A percentile compares a stretch with the other conserved stretches of the same genome.
These are phyloP conservation scores for Lepidochrysops patricia DNA, from an alignment of 2,888 invertebrate genomes.

Conservation along the genomic window DNA sequence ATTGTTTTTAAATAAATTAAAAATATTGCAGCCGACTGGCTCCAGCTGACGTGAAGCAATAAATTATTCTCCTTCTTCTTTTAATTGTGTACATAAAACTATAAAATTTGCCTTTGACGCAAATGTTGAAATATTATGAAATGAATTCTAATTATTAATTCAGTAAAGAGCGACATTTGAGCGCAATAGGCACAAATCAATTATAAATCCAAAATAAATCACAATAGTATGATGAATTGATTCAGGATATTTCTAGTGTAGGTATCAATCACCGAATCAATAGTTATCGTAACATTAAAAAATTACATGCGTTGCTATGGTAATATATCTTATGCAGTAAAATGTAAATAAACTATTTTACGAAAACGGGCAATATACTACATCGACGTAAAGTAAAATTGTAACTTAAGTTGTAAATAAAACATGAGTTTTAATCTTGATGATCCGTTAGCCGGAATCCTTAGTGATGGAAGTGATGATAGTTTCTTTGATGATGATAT, in stretches of 20 bases:
- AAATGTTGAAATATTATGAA: too few relatives aligned
- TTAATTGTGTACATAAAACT: not conserved
- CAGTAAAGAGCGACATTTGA: too few relatives aligned
- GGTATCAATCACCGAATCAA: too few relatives aligned
- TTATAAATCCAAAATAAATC: too few relatives aligned
- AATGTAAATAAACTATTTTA: not conserved
- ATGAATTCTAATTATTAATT: too few relatives aligned
- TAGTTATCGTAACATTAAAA: too few relatives aligned
- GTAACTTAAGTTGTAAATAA: constrained; percentile 16
- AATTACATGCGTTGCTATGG: not conserved
- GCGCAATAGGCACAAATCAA: too few relatives aligned
- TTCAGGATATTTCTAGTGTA: too few relatives aligned
- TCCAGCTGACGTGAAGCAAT: constrained; percentile 56
- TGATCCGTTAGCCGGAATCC: constrained; percentile 77
- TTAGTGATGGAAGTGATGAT: constrained; percentile 81
- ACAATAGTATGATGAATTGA: too few relatives aligned
- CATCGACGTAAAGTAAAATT: not conserved
- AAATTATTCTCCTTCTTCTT: constrained; percentile 9
- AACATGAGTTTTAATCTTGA: constrained; percentile 74
- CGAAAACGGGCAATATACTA: not conserved
- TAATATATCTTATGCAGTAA: not conserved
- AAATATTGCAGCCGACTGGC: constrained; percentile 56
- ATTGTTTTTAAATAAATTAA: constrained; percentile 66
- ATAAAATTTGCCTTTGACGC: not conserved
- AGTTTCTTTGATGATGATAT: constrained; percentile 81